Conservation (phyloP, 2,113 vertebrate genomes). For the Pterophyllum scalare region DNA sequence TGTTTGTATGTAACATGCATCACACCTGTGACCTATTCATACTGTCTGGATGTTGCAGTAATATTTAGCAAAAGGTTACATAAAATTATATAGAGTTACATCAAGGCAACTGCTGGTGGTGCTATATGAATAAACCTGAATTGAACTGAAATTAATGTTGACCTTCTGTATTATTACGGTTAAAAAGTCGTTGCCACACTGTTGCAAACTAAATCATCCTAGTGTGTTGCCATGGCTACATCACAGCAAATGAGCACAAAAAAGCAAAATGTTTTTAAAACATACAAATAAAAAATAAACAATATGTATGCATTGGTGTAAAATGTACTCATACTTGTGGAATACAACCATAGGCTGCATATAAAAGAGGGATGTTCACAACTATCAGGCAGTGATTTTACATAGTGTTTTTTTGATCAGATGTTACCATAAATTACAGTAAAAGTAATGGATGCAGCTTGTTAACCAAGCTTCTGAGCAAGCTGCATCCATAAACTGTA, state of each 20-base stretch:
- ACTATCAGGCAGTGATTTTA: too few relatives aligned
- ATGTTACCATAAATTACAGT: too few relatives aligned
- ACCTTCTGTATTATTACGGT: background rate
- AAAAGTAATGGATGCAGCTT: too few relatives aligned
- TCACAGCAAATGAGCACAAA: background rate
- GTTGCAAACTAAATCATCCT: background rate
- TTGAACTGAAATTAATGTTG: background rate
- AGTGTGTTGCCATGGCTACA: background rate
- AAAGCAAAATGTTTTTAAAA: background rate
- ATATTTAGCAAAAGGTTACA: background rate
- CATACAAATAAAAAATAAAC: background rate
- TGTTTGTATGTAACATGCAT: background rate
- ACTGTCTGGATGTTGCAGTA: background rate
- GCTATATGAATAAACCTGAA: background rate
- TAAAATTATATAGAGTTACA: background rate
- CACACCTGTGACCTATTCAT: conserved; percentile 3
- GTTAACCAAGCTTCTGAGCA: too few relatives aligned
- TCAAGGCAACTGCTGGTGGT: background rate
- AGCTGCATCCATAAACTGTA: too few relatives aligned
- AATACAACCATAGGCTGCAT: background rate
- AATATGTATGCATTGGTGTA: background rate
- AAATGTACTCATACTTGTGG: background rate
- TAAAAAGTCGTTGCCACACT: background rate
- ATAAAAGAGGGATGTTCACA: too few relatives aligned
- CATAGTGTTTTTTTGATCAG: too few relatives aligned